Conservation (phyloP, 2,797 vertebrate species). For the Scomberomorus guttatus region DNA sequence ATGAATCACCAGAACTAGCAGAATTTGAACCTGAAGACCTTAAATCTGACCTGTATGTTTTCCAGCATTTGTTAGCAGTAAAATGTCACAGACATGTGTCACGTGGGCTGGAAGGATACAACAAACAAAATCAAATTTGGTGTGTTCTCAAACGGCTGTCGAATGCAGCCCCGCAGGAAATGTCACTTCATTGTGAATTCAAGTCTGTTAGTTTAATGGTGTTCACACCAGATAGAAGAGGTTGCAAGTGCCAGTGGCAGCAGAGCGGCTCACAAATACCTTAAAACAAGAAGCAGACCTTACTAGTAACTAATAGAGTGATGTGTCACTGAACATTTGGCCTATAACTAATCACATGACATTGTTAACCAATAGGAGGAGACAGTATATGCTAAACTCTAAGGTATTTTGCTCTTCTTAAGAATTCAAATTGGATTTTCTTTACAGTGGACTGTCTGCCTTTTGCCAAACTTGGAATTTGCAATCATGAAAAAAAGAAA, state of each 20-base stretch:
- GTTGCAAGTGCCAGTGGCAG: not conserved
- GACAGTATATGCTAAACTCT: not conserved
- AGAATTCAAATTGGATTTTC: not conserved
- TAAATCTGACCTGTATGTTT: not conserved
- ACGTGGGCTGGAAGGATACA: not conserved
- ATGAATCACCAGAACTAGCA: not conserved
- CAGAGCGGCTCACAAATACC: not conserved
- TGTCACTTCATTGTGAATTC: slow-evolving; percentile 36
- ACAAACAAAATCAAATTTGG: slow-evolving; percentile 33
- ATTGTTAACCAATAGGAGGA: not conserved
- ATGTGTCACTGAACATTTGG: not conserved
- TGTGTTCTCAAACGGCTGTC: slow-evolving; percentile 33
- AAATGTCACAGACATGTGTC: slow-evolving; percentile 28
- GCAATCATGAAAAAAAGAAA: not conserved
- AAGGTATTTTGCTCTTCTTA: not conserved
- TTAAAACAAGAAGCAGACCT: not conserved
- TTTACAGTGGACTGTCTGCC: not conserved
- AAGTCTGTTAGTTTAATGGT: slow-evolving; percentile 4
- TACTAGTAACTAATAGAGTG: not conserved
- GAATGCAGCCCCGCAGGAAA: slow-evolving; percentile 45
- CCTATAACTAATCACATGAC: not conserved
- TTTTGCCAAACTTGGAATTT: not conserved
- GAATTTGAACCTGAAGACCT: not conserved
- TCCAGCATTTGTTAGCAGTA: slow-evolving; percentile 26
- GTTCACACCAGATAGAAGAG: slow-evolving; percentile 17